These are phyloP conservation scores for Sialia sialis DNA, from an alignment of 2,113 vertebrate genomes.

Conservation along the genomic window DNA sequence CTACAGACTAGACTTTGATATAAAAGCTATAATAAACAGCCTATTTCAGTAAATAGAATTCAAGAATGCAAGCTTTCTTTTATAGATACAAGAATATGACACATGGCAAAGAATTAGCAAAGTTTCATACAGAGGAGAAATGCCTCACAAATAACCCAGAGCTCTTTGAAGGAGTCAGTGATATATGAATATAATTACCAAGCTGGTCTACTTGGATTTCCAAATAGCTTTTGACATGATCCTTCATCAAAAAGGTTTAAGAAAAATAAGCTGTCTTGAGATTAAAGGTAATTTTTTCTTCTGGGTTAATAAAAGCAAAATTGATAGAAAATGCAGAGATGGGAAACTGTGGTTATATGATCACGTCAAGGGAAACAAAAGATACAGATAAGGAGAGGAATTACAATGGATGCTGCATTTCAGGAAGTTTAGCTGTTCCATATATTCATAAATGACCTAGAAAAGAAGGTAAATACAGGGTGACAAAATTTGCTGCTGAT, in stretches of 20 bases:
- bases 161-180: background rate
- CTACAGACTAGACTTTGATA: background rate
- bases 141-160: background rate
- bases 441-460: slow-evolving; percentile 28
- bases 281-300: background rate
- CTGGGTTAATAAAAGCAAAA: background rate
- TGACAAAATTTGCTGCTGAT: background rate
- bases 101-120: background rate
- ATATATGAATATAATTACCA: background rate
- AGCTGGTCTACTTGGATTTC: background rate
- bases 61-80: background rate
- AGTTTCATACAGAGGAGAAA: background rate
- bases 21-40: background rate
- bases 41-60: background rate
- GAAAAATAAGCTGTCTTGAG: background rate
- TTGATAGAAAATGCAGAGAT: background rate
- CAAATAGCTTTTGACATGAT: slow-evolving; percentile 12
- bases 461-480: background rate
- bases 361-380: background rate
- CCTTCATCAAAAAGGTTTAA: slow-evolving; percentile 27
- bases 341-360: background rate
- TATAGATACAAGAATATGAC: background rate
- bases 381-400: background rate
- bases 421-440: background rate
- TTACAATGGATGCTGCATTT: background rate